A percentile compares a stretch with the other conserved stretches of the same genome.
Conservation (phyloP, 2,888 invertebrate species). For the Agelastica alni region DNA sequence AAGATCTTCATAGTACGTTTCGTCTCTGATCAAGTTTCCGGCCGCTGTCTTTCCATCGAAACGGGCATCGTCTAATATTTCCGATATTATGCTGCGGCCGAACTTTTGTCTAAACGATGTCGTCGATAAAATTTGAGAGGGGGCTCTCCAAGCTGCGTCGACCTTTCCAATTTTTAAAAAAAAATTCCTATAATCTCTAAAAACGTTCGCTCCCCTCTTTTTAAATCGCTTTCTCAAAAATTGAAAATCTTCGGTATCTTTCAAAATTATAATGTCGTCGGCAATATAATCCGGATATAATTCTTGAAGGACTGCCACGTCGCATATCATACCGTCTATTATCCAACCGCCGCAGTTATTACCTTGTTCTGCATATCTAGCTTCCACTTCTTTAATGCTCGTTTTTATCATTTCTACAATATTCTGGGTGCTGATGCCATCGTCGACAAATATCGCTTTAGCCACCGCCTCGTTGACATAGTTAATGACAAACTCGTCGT, state of each 20-base stretch:
- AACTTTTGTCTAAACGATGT: slow-evolving; percentile 25
- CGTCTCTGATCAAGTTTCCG: slow-evolving; percentile 11
- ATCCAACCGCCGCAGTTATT: slow-evolving; percentile 61
- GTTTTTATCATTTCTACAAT: slow-evolving; percentile 55
- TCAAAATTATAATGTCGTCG: slow-evolving; percentile 62
- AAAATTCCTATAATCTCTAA: slow-evolving; percentile 45
- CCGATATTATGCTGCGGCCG: slow-evolving; percentile 31
- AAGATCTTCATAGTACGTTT: slow-evolving; percentile 36
- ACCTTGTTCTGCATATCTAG: slow-evolving; percentile 46
- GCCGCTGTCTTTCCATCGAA: neutral
- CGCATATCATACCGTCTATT: slow-evolving; percentile 63
- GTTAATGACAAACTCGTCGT: slow-evolving; percentile 58
- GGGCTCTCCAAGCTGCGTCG: slow-evolving; percentile 46
- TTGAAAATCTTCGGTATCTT: slow-evolving; percentile 57
- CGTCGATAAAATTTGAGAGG: slow-evolving; percentile 31
- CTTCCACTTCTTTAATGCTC: slow-evolving; percentile 55
- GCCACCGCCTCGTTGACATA: slow-evolving; percentile 57
- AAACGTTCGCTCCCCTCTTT: slow-evolving; percentile 38
- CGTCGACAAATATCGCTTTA: slow-evolving; percentile 53
- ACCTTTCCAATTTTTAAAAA: slow-evolving; percentile 43
- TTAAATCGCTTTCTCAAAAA: slow-evolving; percentile 49
- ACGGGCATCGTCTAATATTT: slow-evolving; percentile 33
- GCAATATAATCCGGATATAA: slow-evolving; percentile 59
- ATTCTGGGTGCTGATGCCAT: slow-evolving; percentile 54
- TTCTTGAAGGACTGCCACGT: slow-evolving; percentile 58